Evolutionary conservation across 1,140 invertebrate genomes (phyloP).

Genomic region (Zaprionus nigranus): DNA sequence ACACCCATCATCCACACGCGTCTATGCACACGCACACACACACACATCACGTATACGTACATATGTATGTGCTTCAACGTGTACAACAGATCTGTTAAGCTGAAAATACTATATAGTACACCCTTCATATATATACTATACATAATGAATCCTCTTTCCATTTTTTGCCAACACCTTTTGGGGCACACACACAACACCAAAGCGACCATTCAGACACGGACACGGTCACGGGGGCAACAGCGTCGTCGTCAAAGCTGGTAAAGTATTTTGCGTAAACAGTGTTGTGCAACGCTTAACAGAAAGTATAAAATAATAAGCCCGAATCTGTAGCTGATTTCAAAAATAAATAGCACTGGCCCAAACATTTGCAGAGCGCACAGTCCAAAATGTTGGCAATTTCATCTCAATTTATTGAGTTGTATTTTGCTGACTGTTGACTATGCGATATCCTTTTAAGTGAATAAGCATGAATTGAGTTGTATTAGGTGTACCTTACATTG

Average conservation of each 20-base stretch:
- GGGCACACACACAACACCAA: slow-evolving; percentile 26
- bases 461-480: too few relatives aligned
- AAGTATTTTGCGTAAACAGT: slow-evolving; percentile 32
- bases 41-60: background rate
- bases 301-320: slow-evolving; percentile 56
- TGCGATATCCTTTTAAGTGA: too few relatives aligned
- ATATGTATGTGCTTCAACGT: background rate
- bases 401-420: slow-evolving; percentile 47
- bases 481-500: fast-evolving
- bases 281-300: slow-evolving; percentile 29
- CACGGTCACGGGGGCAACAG: slow-evolving; percentile 29
- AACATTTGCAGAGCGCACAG: slow-evolving; percentile 30
- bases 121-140: background rate
- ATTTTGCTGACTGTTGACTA: background rate
- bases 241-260: slow-evolving; percentile 10
- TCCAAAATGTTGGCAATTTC: slow-evolving; percentile 44
- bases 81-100: slow-evolving; percentile 5
- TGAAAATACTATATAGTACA: background rate
- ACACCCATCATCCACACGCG: background rate
- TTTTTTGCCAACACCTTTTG: slow-evolving; percentile 36
- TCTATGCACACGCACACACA: background rate
- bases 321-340: slow-evolving; percentile 62
- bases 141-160: slow-evolving; percentile 30
- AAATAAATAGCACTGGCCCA: slow-evolving; percentile 16
- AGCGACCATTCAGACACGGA: slow-evolving; percentile 51